Percentiles rank a stretch among this genome's conserved stretches.
phyloP scores from a whole-genome alignment of 2,113 vertebrate genomes.

The Pimephales promelas region DNA sequence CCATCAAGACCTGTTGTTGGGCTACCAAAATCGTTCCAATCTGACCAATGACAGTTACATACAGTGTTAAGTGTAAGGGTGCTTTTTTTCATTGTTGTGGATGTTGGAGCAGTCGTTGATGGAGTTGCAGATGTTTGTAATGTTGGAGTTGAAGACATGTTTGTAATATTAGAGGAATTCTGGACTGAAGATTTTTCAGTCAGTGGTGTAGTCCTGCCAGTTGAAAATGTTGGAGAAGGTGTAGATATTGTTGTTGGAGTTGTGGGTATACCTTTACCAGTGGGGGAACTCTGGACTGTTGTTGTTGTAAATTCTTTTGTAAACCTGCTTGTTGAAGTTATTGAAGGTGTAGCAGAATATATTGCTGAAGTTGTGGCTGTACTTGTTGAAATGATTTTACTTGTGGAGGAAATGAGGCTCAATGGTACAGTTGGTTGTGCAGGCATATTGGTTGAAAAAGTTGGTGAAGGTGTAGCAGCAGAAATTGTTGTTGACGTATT shows the following conservation, averaged over 20 bases:
- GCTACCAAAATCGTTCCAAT: constrained; percentile 41
- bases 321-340: background rate
- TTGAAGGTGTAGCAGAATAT: background rate
- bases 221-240: background rate
- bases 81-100: background rate
- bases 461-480: background rate
- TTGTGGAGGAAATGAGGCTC: background rate
- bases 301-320: background rate
- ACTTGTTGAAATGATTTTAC: too few relatives aligned
- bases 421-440: background rate
- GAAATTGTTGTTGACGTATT: background rate
- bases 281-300: background rate
- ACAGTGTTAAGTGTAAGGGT: background rate
- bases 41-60: constrained; percentile 37
- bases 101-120: background rate
- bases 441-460: too few relatives aligned
- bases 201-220: background rate
- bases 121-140: background rate
- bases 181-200: background rate
- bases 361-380: background rate
- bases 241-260: background rate
- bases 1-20: constrained; percentile 45
- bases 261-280: constrained; percentile 2
- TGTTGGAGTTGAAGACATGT: background rate
- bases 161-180: background rate